Evolutionary conservation across 2,113 vertebrate genomes (phyloP).

Genomic region (Mohoua ochrocephala): DNA sequence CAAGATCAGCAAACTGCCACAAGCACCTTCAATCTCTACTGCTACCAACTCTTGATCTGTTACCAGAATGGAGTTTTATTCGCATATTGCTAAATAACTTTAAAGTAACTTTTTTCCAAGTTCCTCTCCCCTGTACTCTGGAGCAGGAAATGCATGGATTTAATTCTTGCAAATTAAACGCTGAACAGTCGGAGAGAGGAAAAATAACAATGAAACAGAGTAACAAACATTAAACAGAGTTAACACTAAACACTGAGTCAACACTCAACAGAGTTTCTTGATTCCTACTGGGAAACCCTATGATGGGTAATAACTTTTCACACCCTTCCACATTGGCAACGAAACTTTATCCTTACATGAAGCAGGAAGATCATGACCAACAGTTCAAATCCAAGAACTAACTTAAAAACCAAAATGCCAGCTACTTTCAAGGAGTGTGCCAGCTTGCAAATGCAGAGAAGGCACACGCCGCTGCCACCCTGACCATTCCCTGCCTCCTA

Average conservation of each 20-base stretch:
- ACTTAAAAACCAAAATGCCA: background rate
- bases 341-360: background rate
- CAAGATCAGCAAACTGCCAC: background rate
- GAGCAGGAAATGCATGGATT: background rate
- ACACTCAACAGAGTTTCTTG: background rate
- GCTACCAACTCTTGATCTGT: background rate
- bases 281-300: background rate
- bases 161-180: background rate
- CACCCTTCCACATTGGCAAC: background rate
- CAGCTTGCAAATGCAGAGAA: background rate
- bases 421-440: background rate
- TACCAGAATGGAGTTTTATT: background rate
- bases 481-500: background rate
- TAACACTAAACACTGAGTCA: background rate
- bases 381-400: background rate
- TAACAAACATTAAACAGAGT: background rate
- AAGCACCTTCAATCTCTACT: background rate
- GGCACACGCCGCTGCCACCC: fast-evolving
- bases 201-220: background rate
- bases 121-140: background rate
- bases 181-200: background rate
- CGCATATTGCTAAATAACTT: fast-evolving
- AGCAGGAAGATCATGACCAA: background rate
- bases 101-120: background rate
- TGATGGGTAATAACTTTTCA: background rate